Evolutionary conservation across 2,113 vertebrate species (phyloP), one percentile per base, ranked within the genome.

Genomic region (Microcebus lehilahytsara): DNA sequence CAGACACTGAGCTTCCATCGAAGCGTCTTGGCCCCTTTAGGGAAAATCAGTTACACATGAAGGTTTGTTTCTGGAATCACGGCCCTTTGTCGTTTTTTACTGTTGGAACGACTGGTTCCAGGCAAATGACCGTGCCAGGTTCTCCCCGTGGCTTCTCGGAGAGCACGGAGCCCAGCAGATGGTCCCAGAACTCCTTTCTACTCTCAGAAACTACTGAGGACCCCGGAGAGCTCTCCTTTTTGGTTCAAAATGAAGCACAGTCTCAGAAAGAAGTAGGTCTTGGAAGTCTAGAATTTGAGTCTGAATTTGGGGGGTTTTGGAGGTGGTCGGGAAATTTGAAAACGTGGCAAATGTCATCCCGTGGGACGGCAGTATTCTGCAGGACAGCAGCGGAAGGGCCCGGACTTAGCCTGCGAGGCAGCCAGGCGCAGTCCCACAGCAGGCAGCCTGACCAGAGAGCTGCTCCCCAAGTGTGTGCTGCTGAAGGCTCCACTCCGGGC

Each of bases 51-150:
- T 19, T 3, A 20, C 10, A 22, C 19, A 1, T 0, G 6, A 19
- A 30, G 46, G 9, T 51, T 51, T 30, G 1, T 19, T 42, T 66
- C 42, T 62, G 23, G 6, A 37, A 8, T 5, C 5, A 20, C 1
- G 3, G 6, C 25, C 5, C 27, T 20, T 79, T 32, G 32, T 1
- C 1, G 27, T 51, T 11, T 49, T 20, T 34, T 46, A 60, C 34
- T 25, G 0, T 53, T 9, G 19, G 42, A 23, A 51, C 58, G 60
- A 56, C 17, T 42, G 16, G 3, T 17, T 10, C 6, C 2, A 69
- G 34, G n/a, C 34, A 27, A 11, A 14, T 6, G n/a, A 9, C n/a
- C 0, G 6, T 17, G 25, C 30, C 32, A n/a, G 20, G 2, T 2
- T 64, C 56, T 22, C 27, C 4, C 58, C 1, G 62, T 14, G 5